Conservation (phyloP, 2,113 vertebrate species). For the Clarias gariepinus region DNA sequence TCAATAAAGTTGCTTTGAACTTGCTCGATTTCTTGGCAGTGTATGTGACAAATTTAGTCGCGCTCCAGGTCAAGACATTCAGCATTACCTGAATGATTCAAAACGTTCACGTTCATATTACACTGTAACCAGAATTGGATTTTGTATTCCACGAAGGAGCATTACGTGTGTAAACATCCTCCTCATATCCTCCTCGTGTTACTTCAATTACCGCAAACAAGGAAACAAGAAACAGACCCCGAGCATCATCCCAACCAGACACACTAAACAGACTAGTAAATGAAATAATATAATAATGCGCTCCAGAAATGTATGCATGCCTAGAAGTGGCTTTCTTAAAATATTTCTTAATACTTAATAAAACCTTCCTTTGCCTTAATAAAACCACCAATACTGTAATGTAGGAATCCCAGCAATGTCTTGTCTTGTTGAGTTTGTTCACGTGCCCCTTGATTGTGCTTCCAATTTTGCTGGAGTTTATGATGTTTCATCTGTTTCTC, state of each 20-base stretch:
- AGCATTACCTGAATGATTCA: not conserved
- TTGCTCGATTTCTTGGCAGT: not conserved
- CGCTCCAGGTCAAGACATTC: not conserved
- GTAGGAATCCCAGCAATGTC: not conserved
- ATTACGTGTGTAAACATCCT: not conserved
- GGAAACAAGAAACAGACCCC: not conserved
- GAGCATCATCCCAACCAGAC: not conserved
- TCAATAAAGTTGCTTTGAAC: not conserved
- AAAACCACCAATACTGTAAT: not conserved
- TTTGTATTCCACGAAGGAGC: not conserved
- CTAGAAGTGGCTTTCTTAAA: not conserved
- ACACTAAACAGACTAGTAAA: not conserved
- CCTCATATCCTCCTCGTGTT: not conserved
- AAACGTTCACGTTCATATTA: not conserved
- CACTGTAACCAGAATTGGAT: not conserved
- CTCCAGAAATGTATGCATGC: not conserved
- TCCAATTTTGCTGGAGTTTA: not conserved
- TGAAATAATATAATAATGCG: not conserved
- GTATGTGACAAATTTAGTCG: not conserved
- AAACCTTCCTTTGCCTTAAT: not conserved
- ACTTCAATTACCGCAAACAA: constrained; percentile 19
- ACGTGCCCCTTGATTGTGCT: not conserved
- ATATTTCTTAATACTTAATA: not conserved
- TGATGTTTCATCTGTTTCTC: not conserved
- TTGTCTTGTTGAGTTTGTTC: not conserved